A percentile compares a stretch with the other conserved stretches of the same genome.
phyloP scores from a whole-genome alignment of 1,140 invertebrate genomes.

The Phymorhynchus buccinoides region DNA sequence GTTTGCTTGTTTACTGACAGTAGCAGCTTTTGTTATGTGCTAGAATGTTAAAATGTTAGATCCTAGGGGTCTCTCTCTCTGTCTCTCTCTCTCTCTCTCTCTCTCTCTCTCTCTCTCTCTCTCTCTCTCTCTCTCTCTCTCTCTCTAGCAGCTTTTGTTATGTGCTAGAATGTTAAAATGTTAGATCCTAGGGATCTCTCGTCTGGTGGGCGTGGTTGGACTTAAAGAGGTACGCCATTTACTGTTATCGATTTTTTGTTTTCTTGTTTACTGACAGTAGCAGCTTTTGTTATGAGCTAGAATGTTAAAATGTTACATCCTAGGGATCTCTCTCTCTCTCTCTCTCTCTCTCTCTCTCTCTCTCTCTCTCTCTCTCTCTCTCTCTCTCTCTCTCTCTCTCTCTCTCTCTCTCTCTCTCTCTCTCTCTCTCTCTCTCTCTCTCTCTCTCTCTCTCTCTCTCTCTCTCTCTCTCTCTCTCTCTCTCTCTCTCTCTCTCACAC shows the following conservation, averaged over 20 bases:
- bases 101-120: not conserved
- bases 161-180: no score
- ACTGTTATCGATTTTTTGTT: not conserved
- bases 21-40: no score
- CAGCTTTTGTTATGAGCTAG: no score
- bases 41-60: not conserved
- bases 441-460: not conserved
- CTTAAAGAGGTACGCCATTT: slow-evolving; percentile 86
- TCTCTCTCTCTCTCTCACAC: no score
- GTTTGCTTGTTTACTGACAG: not conserved
- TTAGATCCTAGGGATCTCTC: slow-evolving; percentile 50
- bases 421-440: not conserved
- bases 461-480: not conserved
- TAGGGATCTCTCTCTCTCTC: not conserved
- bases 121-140: not conserved
- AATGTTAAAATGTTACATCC: not conserved
- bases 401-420: not conserved
- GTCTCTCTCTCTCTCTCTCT: not conserved
- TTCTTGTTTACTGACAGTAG: no score
- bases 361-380: not conserved
- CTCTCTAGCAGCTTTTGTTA: no score
- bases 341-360: not conserved
- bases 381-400: not conserved
- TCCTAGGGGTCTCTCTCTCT: not conserved
- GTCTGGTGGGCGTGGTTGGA: slow-evolving; percentile 95